Evolutionary conservation across 2,113 vertebrate species (phyloP).

Genomic region (Xiphophorus hellerii): DNA sequence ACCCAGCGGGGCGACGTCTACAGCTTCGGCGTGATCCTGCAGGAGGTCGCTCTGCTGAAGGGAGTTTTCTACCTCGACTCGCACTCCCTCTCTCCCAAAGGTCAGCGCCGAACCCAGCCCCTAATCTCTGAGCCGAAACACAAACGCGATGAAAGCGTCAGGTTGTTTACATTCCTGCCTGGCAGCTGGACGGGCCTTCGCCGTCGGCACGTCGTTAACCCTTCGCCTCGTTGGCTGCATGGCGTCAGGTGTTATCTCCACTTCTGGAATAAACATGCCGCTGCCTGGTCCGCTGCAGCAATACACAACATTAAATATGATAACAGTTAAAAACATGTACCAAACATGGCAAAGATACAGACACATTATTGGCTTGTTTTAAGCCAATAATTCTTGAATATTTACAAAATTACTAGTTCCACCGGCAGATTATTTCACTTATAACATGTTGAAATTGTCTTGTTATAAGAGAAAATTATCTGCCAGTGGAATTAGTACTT

Average conservation of each 20-base stretch:
- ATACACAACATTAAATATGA: too few relatives aligned
- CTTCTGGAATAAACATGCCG: constrained; percentile 3
- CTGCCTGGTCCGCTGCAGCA: neutral
- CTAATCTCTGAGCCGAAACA: neutral
- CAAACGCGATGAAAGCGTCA: neutral
- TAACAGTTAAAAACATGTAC: too few relatives aligned
- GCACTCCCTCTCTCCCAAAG: constrained; percentile 86
- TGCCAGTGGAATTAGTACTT: too few relatives aligned
- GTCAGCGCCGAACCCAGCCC: constrained; percentile 44
- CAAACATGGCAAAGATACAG: too few relatives aligned
- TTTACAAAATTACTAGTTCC: too few relatives aligned
- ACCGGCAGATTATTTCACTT: too few relatives aligned
- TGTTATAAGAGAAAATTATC: too few relatives aligned
- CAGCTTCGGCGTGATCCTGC: constrained; percentile 92
- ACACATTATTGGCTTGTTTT: too few relatives aligned
- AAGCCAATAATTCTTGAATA: too few relatives aligned
- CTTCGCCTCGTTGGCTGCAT: neutral
- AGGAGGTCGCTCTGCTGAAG: constrained; percentile 88
- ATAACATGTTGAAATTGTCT: too few relatives aligned
- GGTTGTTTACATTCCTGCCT: constrained; percentile 26
- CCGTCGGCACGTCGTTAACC: constrained; percentile 8
- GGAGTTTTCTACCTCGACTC: constrained; percentile 88
- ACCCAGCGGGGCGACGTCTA: constrained; percentile 90
- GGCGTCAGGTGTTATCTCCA: neutral
- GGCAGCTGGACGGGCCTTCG: neutral